Base-by-base conservation (phyloP, 2,113 vertebrate genomes). In the Burhinus bistriatus region DNA sequence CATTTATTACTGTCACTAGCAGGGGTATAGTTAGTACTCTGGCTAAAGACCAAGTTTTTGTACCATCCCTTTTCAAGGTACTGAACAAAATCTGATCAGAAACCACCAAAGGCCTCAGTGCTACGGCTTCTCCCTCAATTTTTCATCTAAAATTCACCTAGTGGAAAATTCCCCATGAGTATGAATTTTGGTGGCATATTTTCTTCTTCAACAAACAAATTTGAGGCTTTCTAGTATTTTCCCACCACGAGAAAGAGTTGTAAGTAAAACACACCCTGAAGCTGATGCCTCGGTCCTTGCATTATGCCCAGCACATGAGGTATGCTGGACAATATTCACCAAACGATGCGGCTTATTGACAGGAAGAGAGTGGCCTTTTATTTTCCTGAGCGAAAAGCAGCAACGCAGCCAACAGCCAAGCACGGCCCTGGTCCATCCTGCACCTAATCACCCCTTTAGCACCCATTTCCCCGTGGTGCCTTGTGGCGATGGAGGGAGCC, bases 401-500 rank as follows among this genome's bases (percentile, higher is more conserved):
- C 17, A 27, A 5, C 15, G 15, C 36, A 80, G 40, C 40, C 65
- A 81, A 23, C 27, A 58, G 30, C 69, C 20, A 12, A 91, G 49
- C 36, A 47, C 27, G 36, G 7, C 22, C 21, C 16, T 65, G 59
- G 8, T 17, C 42, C 64, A 54, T 22, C 69, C 54, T 66, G 51
- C 25, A 21, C 34, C 11, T 10, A 11, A 64, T 12, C 75, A 68
- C 42, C 47, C n/a, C 76, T 27, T 62, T 2, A 7, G 64, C 54
- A 69, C 15, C 0, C 2, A 29, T 44, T 64, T 80, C 25, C 61
- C 45, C 1, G 0, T 2, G 1, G 55, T 30, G 13, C 34, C 79
- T 15, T 10, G 22, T 14, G 58, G 22, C 1, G 5, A 29, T n/a
- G 32, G 52, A 57, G 34, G 15, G 51, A 68, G 32, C 32, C 14